Conservation (phyloP, 2,113 vertebrate species). For the Colistium nudipinnis region DNA sequence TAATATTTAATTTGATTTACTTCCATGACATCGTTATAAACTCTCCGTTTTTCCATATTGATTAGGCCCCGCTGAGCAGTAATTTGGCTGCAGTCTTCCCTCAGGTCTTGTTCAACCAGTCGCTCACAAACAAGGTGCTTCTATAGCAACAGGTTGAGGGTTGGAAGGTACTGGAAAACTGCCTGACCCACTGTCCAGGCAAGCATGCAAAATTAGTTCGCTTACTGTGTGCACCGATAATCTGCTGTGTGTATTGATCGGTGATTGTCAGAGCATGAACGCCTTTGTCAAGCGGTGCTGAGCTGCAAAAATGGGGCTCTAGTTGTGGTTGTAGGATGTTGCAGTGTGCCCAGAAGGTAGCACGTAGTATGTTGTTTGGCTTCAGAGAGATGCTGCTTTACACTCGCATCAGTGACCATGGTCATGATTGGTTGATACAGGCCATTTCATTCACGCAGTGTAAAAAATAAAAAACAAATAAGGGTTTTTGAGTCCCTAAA, state of each 20-base stretch:
- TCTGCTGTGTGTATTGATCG: slow-evolving; percentile 17
- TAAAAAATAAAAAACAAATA: neutral
- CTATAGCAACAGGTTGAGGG: slow-evolving; percentile 66
- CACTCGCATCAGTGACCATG: neutral
- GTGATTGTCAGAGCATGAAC: neutral
- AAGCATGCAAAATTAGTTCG: slow-evolving; percentile 23
- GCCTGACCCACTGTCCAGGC: neutral
- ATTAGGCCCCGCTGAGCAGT: neutral
- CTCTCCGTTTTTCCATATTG: too few relatives aligned
- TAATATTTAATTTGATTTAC: too few relatives aligned
- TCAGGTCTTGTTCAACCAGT: neutral
- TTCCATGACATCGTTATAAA: too few relatives aligned
- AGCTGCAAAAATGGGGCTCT: neutral
- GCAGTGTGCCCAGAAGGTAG: too few relatives aligned
- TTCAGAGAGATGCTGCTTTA: neutral
- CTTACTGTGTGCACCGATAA: neutral
- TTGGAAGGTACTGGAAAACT: slow-evolving; percentile 15
- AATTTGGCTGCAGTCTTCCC: neutral
- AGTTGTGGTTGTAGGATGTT: neutral
- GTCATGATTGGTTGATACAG: neutral
- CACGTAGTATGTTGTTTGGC: too few relatives aligned
- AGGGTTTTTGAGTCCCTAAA: neutral
- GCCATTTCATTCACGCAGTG: neutral
- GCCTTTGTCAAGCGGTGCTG: neutral
- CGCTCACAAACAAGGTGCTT: slow-evolving; percentile 44